phyloP scores from a whole-genome alignment of 92 coral and sea anemone genomes.

The Blastomussa wellsi region DNA sequence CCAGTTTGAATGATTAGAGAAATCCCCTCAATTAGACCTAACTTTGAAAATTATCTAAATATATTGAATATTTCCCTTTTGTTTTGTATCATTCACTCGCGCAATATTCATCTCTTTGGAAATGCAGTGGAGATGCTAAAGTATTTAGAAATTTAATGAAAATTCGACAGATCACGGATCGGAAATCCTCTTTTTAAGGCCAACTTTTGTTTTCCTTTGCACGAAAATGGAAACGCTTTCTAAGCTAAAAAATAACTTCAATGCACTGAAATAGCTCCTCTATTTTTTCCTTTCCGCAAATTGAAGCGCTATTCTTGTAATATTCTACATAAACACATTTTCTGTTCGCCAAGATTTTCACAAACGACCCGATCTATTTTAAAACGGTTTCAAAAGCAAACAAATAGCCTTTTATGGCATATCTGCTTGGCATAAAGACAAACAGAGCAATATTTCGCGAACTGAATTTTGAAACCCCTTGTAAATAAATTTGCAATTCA shows the following conservation, averaged over 20 bases:
- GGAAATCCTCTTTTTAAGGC: too few relatives aligned
- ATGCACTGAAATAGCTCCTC: neutral
- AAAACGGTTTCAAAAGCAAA: slow-evolving; percentile 1
- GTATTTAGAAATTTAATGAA: neutral
- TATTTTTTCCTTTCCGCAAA: slow-evolving; percentile 33
- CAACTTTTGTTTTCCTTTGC: neutral
- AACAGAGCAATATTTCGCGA: slow-evolving; percentile 28
- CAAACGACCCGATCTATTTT: neutral
- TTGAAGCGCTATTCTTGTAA: neutral
- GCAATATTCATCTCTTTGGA: neutral
- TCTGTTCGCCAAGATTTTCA: neutral
- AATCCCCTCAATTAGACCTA: neutral
- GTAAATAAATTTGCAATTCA: neutral
- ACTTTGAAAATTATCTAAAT: neutral
- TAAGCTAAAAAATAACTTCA: neutral
- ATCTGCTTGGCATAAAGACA: neutral
- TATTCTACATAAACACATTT: slow-evolving; percentile 7
- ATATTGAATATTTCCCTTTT: neutral
- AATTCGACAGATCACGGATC: neutral
- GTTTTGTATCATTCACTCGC: neutral
- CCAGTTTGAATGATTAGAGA: neutral
- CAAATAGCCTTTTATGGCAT: slow-evolving; percentile 10
- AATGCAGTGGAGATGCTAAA: neutral
- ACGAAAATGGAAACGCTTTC: neutral
- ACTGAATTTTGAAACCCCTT: slow-evolving; percentile 22